A percentile compares a stretch with the other conserved stretches of the same genome.
These are phyloP conservation scores for rat (Rattus norvegicus) DNA, from an alignment of 2,113 vertebrate species.

Conservation along the genomic window GRCr8 NC_086019.1:50861501-50862000, in stretches of 20 bases:
- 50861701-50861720: not conserved
- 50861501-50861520: rapidly evolving
- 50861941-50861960: not conserved
- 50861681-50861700: not conserved
- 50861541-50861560: not conserved
- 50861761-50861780: not conserved
- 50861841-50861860: not conserved
- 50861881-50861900: not conserved
- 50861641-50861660: not conserved
- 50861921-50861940: not conserved
- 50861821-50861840: not conserved
- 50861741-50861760: not conserved
- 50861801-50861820: not conserved
- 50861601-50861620: not conserved
- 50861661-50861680: not conserved
- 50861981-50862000: not conserved
- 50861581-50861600: not conserved
- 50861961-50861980: not conserved
- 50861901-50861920: not conserved
- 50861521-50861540: not conserved
- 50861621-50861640: not conserved
- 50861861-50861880: not conserved
- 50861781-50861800: not conserved
- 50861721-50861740: not conserved
- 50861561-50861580: not conserved